phyloP scores from a whole-genome alignment of 2,797 vertebrate genomes.

The Myotis daubentonii region DNA sequence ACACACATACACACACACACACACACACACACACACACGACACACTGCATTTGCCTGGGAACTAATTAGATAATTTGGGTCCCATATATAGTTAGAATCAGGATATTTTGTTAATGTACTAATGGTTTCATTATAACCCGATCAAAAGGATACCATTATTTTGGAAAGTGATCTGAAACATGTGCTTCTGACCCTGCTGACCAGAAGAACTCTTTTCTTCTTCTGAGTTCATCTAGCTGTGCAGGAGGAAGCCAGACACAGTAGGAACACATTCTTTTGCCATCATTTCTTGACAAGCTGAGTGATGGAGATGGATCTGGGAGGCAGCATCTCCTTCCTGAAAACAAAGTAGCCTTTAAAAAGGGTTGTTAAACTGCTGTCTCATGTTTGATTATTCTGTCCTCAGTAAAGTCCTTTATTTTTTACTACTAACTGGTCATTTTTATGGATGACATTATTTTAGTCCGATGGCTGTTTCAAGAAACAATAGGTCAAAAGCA shows the following conservation, averaged over 20 bases:
- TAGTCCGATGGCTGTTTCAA: conserved; percentile 39
- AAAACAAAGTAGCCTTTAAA: conserved; percentile 72
- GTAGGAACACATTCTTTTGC: not conserved
- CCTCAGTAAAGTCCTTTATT: conserved; percentile 71
- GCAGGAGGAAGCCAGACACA: not conserved
- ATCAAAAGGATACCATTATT: not conserved
- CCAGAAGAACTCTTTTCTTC: not conserved
- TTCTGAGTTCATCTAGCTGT: not conserved
- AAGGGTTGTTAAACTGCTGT: conserved; percentile 63
- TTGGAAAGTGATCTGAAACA: not conserved
- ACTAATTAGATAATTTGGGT: not conserved
- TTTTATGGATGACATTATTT: conserved; percentile 78
- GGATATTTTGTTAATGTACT: not conserved
- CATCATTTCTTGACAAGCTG: not conserved
- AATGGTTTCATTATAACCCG: not conserved
- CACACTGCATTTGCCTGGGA: not conserved
- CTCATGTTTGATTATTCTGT: conserved; percentile 73
- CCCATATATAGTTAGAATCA: not conserved
- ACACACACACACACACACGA: not conserved
- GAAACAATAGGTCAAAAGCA: conserved; percentile 65
- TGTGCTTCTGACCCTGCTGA: not conserved
- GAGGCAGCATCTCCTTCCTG: conserved; percentile 20
- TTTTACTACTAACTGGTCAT: conserved; percentile 78
- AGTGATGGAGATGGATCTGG: conserved; percentile 46
- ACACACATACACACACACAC: not conserved